Base-by-base conservation (phyloP, 2,888 invertebrate genomes). In the Chesias legatella region DNA sequence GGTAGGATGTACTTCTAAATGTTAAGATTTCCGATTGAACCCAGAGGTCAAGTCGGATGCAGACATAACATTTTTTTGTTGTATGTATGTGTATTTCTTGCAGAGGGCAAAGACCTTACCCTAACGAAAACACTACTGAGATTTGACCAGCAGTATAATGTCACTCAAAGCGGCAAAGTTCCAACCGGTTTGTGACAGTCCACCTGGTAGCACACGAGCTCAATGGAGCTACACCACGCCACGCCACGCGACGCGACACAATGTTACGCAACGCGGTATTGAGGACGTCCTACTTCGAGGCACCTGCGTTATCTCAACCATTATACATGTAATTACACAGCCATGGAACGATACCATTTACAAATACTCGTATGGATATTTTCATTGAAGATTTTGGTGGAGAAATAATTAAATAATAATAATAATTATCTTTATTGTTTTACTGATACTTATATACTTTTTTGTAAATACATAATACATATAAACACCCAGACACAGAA, bases 221-320 rank as follows among this genome's bases (percentile, higher is more conserved):
- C 30, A 51, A 51, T 43, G 38, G 48, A 49, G 48, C 49, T 45
- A 41, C 48, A 53, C 43, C 50, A 40, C 43, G 42, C 47, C 43
- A 42, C 22, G 24, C 53, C 48, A 59, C 34, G 46, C 49, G 53
- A 58, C 30, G n/a, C 28, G 30, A n/a, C n/a, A n/a, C n/a, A n/a
- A n/a, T n/a, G 24, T 55, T 50, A 59, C 34, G 46, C 49, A 55
- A 58, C 30, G n/a, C 28, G 30, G 37, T 49, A 55, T 53, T 43
- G 48, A 45, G 51, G 53, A 48, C 53, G 57, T 36, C 53, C 59
- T 50, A 56, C 51, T 48, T 54, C 33, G 28, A 25, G 21, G 43
- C 56, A 58, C 58, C 58, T 58, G 56, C 43, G 41, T 35, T 50
- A 51, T 52, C 53, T 43, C 47, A 38, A 38, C 40, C 36, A 46